A percentile compares a stretch with the other conserved stretches of the same genome.
Conservation (phyloP, 1,140 invertebrate genomes). For the Diorhabda elongata region DNA sequence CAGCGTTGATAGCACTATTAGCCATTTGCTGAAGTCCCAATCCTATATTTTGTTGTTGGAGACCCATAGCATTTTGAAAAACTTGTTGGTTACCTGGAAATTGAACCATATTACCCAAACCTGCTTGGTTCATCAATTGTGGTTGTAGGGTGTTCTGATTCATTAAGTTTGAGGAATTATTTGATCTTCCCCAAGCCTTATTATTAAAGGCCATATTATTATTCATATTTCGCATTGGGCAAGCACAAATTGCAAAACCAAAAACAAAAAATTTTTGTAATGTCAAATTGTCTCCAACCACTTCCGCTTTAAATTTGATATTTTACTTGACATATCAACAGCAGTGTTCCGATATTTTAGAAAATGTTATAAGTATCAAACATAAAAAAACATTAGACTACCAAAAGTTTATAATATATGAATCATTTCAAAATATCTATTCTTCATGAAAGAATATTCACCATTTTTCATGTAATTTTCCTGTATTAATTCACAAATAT, state of each 20-base stretch:
- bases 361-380: too few species aligned
- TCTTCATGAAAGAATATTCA: too few species aligned
- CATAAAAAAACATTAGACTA: too few species aligned
- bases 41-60: constrained; percentile 50
- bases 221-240: constrained; percentile 7
- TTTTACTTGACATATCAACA: too few species aligned
- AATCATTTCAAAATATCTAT: too few species aligned
- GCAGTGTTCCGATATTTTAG: too few species aligned
- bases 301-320: too few species aligned
- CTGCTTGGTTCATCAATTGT: constrained; percentile 54
- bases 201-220: constrained; percentile 23
- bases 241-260: background rate
- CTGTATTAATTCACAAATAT: too few species aligned
- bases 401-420: too few species aligned
- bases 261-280: too few species aligned
- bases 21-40: constrained; percentile 44
- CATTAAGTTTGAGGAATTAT: constrained; percentile 36
- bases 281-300: too few species aligned
- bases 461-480: too few species aligned
- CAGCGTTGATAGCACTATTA: constrained; percentile 40
- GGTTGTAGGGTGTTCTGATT: constrained; percentile 53
- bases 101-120: constrained; percentile 55
- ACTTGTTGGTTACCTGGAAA: constrained; percentile 59
- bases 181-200: constrained; percentile 57
- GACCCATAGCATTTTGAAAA: constrained; percentile 54